phyloP scores from a whole-genome alignment of 2,113 vertebrate species.

The Apteryx owenii region DNA sequence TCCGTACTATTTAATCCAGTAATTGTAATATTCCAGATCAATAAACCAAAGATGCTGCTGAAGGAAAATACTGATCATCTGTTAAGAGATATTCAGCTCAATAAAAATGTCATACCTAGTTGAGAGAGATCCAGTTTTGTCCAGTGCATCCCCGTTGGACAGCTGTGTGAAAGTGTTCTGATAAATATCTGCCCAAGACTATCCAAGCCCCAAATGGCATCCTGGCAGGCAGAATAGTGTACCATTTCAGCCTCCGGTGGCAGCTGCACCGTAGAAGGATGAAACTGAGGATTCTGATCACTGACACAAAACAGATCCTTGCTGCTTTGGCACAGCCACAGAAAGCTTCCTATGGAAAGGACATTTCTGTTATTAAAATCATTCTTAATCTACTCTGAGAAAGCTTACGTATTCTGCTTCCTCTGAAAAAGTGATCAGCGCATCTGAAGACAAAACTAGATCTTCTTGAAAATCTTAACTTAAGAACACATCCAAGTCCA shows the following conservation, averaged over 20 bases:
- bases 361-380: background rate
- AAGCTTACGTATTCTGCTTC: background rate
- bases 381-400: background rate
- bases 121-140: constrained; percentile 92
- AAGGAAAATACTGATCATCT: background rate
- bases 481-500: background rate
- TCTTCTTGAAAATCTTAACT: background rate
- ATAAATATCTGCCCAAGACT: constrained; percentile 87
- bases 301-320: constrained; percentile 94
- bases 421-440: background rate
- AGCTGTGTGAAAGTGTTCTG: constrained; percentile 87
- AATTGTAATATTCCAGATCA: background rate
- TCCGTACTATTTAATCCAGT: background rate
- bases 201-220: constrained; percentile 94
- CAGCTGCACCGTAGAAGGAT: constrained; percentile 89
- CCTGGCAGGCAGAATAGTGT: constrained; percentile 89
- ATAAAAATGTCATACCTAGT: constrained; percentile 82
- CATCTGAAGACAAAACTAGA: background rate
- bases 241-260: constrained; percentile 88
- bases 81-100: background rate
- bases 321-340: constrained; percentile 95
- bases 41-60: background rate
- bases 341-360: constrained; percentile 83
- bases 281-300: constrained; percentile 87
- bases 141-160: constrained; percentile 93